Base-by-base conservation (phyloP, 2,888 invertebrate species). In the Dromius quadrimaculatus region DNA sequence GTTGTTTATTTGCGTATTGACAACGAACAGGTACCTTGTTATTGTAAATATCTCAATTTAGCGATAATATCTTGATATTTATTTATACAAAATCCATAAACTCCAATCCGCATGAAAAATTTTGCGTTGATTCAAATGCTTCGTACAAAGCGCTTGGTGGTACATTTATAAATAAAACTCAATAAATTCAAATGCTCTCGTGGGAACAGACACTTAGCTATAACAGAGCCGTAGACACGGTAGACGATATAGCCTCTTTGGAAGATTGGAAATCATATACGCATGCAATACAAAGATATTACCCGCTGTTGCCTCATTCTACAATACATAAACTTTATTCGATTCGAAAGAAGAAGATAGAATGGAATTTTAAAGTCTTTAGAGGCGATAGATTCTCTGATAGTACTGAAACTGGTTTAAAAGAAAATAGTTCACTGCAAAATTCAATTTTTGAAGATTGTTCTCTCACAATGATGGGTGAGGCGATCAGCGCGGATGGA, bases 141-240 rank as follows among this genome's bases (percentile, higher is more conserved):
- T 15, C 15, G 41, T 41, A 17, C 41, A 41, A 41, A 41, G 41
- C 41, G 41, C 11, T 11, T 15, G 13, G 15, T 41, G 41, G 41
- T 41, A 41, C 41, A 41, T 41, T 41, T 41, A 41, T 41, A 41
- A 41, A 41, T 41, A 41, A 41, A 36, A 41, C 41, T 11, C 41
- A 41, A 15, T 41, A 41, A 41, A 41, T 41, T 41, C 13, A 41
- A 41, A 41, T 15, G 41, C 17, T 41, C 15, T 41, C 41, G 41
- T 15, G 41, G 11, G 11, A 11, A 15, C 41, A 41, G 41, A 4
- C 15, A 41, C 41, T 41, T 41, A 6, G 2, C 41, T 11, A 13
- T 41, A 15, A 41, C 13, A 41, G 41, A 11, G 3, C 17, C 41
- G 15, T 15, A 41, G 41, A 3, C n/a, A n/a, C n/a, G n/a, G n/a